A percentile compares a stretch with the other conserved stretches of the same genome.
Evolutionary conservation across 2,888 invertebrate species (phyloP).

Genomic region (Deroplatys truncata): DNA sequence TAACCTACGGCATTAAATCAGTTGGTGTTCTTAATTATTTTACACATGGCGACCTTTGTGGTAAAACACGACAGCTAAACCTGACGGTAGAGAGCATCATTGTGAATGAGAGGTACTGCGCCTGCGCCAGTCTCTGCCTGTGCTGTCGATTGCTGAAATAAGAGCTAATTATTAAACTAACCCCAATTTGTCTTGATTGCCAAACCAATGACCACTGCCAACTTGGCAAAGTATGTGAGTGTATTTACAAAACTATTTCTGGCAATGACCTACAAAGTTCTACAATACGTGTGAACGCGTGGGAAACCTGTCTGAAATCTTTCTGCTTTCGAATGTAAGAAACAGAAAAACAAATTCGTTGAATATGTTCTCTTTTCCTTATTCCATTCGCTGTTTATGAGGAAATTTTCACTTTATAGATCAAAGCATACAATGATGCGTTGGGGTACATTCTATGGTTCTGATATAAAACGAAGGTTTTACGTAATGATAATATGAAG

Average conservation of each 20-base stretch:
- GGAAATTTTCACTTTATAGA: too few species aligned
- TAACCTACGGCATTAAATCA: too few species aligned
- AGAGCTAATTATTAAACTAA: not conserved
- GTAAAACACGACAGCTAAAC: not conserved
- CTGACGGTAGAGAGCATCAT: not conserved
- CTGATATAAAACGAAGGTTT: too few species aligned
- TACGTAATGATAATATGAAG: too few species aligned
- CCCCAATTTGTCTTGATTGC: not conserved
- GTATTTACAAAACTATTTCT: not conserved
- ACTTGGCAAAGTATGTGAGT: not conserved
- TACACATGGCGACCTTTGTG: too few species aligned
- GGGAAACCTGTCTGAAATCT: too few species aligned
- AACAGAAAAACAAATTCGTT: not conserved
- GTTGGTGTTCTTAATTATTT: too few species aligned
- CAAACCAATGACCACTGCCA: not conserved
- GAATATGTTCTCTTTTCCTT: too few species aligned
- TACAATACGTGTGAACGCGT: not conserved
- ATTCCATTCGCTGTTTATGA: too few species aligned
- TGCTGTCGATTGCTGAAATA: not conserved
- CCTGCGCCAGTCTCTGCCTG: not conserved
- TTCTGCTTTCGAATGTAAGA: not conserved
- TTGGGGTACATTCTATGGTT: too few species aligned
- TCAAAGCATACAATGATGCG: too few species aligned
- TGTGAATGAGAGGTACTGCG: not conserved
- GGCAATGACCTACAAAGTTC: not conserved